Evolutionary conservation across 35 echinoderm and acorn worm genomes (phyloP).

Genomic region (Nesometra sesokonis): DNA sequence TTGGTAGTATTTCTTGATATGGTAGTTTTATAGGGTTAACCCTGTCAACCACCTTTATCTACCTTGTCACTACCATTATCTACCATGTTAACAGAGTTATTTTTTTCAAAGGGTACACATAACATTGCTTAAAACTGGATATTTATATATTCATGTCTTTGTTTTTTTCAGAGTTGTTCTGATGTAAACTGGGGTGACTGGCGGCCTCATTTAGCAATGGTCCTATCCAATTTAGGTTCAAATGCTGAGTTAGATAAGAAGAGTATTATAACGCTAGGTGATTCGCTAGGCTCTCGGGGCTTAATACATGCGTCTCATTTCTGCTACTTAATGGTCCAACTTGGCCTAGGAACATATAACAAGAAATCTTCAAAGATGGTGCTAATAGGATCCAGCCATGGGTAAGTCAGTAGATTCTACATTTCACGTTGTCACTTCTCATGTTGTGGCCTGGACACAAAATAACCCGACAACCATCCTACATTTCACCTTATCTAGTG

Average conservation of each 20-base stretch:
- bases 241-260: slow-evolving; percentile 72
- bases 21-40: too few species aligned
- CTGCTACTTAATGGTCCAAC: slow-evolving; percentile 95
- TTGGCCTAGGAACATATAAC: slow-evolving; percentile 78
- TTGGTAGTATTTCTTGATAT: too few species aligned
- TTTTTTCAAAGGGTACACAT: neutral
- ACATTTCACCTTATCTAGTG: too few species aligned
- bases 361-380: slow-evolving; percentile 90
- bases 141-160: neutral
- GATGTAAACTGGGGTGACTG: slow-evolving; percentile 99
- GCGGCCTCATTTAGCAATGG: slow-evolving; percentile 92
- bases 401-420: slow-evolving; percentile 36
- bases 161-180: slow-evolving; percentile 56
- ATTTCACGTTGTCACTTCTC: too few species aligned
- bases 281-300: slow-evolving; percentile 82
- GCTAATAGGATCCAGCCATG: slow-evolving; percentile 91
- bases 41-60: too few species aligned
- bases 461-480: too few species aligned
- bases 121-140: neutral
- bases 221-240: slow-evolving; percentile 69
- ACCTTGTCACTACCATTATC: too few species aligned
- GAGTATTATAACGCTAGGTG: slow-evolving; percentile 78
- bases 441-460: too few species aligned
- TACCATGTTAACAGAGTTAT: too few species aligned
- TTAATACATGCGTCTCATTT: slow-evolving; percentile 89